Base-by-base conservation (phyloP, 2,113 vertebrate genomes). In the Cathartes aura region DNA sequence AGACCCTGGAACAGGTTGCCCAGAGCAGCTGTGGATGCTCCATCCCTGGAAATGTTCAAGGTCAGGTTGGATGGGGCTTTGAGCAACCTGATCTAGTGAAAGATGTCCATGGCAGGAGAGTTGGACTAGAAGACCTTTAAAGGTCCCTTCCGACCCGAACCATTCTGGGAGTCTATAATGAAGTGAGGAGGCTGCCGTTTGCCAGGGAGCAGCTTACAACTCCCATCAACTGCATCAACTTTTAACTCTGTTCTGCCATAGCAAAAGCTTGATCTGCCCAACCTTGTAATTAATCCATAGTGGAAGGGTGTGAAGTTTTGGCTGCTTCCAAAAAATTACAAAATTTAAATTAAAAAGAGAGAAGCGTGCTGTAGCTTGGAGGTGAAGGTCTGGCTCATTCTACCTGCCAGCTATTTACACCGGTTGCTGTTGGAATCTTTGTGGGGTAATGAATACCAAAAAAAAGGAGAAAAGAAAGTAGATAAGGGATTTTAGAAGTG, bases 131-230 rank as follows among this genome's bases (percentile, higher is more conserved):
- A 47, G 26, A 42, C 6, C 29, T 71, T 70, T 12, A 42, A 30
- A 56, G 42, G n/a, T 36, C 40, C 12, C 19, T 64, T 68, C 43
- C 7, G 3, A 40, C 19, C 11, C 82, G 83, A 68, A 67, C 24
- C 8, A 7, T 29, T 43, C 45, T 70, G 16, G 0, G 0, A 53
- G 34, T 8, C 53, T 1, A 0, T 19, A 47, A 21, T 2, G 27
- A 58, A 42, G 20, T 2, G 5, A 47, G 38, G 50, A 47, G 30
- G 43, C 23, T 2, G 4, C 78, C 8, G 0, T 68, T 68, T 18
- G 15, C 59, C 60, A 40, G 32, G 47, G 32, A 85, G 68, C 47
- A 62, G 38, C 2, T 7, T n/a, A 43, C 55, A 67, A 12, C 22
- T 79, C 32, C 43, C 38, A 67, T 42, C 43, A 80, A 40, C 34